phyloP scores from a whole-genome alignment of 2,888 invertebrate species.

The Saturnia japonica region DNA sequence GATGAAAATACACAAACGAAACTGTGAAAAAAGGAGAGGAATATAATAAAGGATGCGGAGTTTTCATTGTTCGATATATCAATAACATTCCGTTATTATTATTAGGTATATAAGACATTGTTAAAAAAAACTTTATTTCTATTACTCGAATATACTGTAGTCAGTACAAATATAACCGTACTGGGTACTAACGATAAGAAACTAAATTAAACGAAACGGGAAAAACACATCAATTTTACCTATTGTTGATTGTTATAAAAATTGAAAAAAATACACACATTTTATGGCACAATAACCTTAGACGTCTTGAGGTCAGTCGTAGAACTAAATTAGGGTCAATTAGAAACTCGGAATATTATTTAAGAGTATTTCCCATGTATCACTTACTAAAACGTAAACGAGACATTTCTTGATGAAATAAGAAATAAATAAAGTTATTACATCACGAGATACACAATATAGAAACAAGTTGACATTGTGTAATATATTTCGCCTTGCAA shows the following conservation, averaged over 20 bases:
- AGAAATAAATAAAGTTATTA: background rate
- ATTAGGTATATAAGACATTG: background rate
- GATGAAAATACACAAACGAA: background rate
- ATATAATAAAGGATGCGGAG: background rate
- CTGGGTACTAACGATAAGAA: background rate
- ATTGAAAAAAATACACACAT: background rate
- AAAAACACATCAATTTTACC: background rate
- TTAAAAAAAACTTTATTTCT: background rate
- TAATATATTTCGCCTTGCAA: slow-evolving; percentile 41
- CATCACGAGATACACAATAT: slow-evolving; percentile 8
- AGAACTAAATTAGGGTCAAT: background rate
- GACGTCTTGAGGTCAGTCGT: background rate
- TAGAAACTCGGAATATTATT: background rate
- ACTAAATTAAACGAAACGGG: background rate
- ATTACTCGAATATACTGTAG: background rate
- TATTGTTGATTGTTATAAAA: background rate
- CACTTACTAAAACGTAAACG: background rate
- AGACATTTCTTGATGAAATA: background rate
- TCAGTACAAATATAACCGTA: too few species aligned
- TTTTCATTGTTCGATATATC: background rate
- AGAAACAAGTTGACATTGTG: slow-evolving; percentile 26
- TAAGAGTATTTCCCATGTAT: slow-evolving; percentile 1
- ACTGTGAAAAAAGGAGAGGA: background rate
- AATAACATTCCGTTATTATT: too few species aligned
- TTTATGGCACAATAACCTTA: background rate